Base-by-base conservation (phyloP, 2,888 invertebrate species). In the Ctena decussata region DNA sequence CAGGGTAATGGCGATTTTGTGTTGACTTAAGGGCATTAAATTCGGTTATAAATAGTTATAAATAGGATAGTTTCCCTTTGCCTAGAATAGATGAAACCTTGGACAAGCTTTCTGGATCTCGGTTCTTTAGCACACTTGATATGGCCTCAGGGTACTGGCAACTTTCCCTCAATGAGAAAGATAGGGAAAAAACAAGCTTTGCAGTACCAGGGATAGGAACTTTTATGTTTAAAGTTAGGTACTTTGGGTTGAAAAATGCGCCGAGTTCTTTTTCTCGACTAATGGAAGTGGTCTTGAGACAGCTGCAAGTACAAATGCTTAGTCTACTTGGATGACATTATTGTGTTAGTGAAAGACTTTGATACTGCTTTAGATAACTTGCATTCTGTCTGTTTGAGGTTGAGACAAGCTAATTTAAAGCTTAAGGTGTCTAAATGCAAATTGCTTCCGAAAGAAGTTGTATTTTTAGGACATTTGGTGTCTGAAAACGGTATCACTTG, bases 151-250 rank as follows among this genome's bases (percentile, higher is more conserved):
- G 72, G 0, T 73, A 73, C 12, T 79, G 79, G 73, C 73, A 79
- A 21, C 21, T 46, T 15, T 21, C 35, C 0, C 21, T 79, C 11
- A 41, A 37, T 18, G 37, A 78, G 3, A 0, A 24, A 32, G 46
- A 53, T 21, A 2, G 39, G 30, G 8, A 24, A 37, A 79, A 73
- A 79, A 70, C 5, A 44, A 37, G 37, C 39, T 79, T 41, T 53
- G 41, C 70, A 8, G 24, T 72, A 21, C 41, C 79, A 1, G 46
- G 72, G 27, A 53, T 35, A 24, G 79, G 79, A 15, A 44, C 49
- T 11, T 79, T 57, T 73, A 70, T 39, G 30, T 79, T 79, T 46
- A 79, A 79, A 60, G 79, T 79, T 18, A 72, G 72, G 73, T 72
- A 53, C 18, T 79, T 79, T 79, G 79, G 80, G 0, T 35, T 74